A percentile compares a stretch with the other conserved stretches of the same genome.
Conservation (phyloP, 2,888 invertebrate genomes). For the Pegoplata infirma region DNA sequence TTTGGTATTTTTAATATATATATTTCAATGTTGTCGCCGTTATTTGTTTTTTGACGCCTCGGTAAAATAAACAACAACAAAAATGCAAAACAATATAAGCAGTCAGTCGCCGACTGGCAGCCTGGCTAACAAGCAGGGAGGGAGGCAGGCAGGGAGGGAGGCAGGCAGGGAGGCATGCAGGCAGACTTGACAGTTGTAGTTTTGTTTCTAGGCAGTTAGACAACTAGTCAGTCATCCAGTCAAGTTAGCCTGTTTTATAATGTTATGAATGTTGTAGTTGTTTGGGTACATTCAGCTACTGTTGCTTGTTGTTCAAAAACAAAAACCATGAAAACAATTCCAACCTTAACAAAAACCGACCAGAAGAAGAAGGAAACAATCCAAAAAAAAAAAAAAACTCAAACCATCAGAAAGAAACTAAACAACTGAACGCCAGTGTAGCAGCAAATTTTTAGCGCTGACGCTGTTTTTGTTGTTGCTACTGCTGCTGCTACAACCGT, state of each 20-base stretch:
- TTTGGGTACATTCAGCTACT: not conserved
- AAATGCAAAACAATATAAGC: too few species aligned
- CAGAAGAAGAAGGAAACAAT: not conserved
- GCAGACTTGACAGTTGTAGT: too few species aligned
- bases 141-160: too few species aligned
- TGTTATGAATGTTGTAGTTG: not conserved
- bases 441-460: not conserved
- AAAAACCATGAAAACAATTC: too few species aligned
- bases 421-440: too few species aligned
- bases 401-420: too few species aligned
- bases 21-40: conserved; percentile 24
- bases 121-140: too few species aligned
- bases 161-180: too few species aligned
- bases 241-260: not conserved
- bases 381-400: not conserved
- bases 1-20: not conserved
- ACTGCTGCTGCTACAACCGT: conserved; percentile 46
- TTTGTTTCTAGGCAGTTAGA: too few species aligned
- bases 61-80: not conserved
- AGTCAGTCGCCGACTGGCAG: too few species aligned
- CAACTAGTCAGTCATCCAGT: not conserved
- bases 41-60: conserved; percentile 50
- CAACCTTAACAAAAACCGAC: too few species aligned
- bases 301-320: not conserved
- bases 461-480: conserved; percentile 40